phyloP scores from a whole-genome alignment of 2,888 invertebrate genomes.

The Ectemnius lituratus region DNA sequence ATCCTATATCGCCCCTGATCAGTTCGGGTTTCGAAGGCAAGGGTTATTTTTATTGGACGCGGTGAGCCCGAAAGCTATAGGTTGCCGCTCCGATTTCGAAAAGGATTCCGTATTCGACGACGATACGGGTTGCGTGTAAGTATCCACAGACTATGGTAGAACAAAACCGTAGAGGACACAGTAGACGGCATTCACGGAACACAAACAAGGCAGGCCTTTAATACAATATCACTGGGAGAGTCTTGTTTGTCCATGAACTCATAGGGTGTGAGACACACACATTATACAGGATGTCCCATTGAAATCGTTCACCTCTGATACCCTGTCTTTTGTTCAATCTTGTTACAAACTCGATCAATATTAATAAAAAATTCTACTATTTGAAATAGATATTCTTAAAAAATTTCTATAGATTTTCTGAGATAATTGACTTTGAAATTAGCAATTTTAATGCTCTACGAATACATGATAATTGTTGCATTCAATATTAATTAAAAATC shows the following conservation, averaged over 20 bases:
- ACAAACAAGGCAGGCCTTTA: slow-evolving; percentile 70
- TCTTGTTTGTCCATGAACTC: slow-evolving; percentile 70
- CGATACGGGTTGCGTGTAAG: not conserved
- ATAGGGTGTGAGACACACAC: slow-evolving; percentile 60
- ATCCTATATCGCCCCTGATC: no score
- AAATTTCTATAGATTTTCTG: no score
- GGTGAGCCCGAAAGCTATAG: not conserved
- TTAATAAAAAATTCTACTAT: not conserved
- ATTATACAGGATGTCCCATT: slow-evolving; percentile 64
- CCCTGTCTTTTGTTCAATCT: slow-evolving; percentile 32
- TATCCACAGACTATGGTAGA: slow-evolving; percentile 50
- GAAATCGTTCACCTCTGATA: slow-evolving; percentile 56
- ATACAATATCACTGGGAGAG: slow-evolving; percentile 66
- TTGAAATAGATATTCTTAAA: no score
- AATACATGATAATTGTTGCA: no score
- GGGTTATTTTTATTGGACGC: not conserved
- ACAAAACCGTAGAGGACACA: slow-evolving; percentile 60
- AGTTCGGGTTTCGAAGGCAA: not conserved
- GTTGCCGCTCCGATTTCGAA: slow-evolving; percentile 1
- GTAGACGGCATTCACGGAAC: slow-evolving; percentile 67
- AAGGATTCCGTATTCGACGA: not conserved
- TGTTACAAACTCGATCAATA: not conserved
- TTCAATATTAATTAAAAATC: no score
- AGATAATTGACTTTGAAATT: no score
- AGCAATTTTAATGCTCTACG: no score